Base-by-base conservation (phyloP, 1,140 invertebrate genomes). In the Xylocopa sonorina region DNA sequence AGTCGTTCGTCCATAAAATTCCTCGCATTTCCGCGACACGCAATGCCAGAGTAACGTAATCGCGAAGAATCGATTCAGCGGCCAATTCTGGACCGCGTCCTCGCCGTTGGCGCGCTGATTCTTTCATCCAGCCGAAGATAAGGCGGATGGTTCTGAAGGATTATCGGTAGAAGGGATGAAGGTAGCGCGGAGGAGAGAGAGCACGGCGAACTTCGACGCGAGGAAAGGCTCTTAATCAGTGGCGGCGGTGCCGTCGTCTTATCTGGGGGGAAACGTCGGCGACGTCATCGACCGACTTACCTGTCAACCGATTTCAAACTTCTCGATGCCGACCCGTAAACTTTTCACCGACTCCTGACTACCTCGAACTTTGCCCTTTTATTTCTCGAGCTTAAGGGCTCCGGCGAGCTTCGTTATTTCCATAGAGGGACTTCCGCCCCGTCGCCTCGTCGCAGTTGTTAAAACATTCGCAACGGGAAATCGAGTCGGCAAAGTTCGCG, bases 261-360 rank as follows among this genome's bases (percentile, higher is more conserved):
- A 41, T 34, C 16, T 0, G 43, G 14, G 43, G 14, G n/a, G 43
- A 50, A 27, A 21, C 10, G n/a, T 4, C 53, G 32, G 0, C 41
- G 43, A 48, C 75, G n/a, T 50, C 66, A 41, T 71, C 66, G 41
- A 18, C 7, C 53, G 55, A 12, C 21, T 77, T 60, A 29, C 21
- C 43, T 69, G 75, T 77, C 75, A 50, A 69, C 66, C 64, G 75
- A 69, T 77, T 60, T 50, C 29, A 77, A 76, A 71, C 32, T 69
- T 48, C 18, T 29, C 43, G 32, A n/a, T 41, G 64, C 48, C 53
- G 60, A 10, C 12, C 12, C 29, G 43, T 10, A 34, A 69, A 77
- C 66, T 77, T 77, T 38, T 12, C 0, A n/a, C 5, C 46, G 27
- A 29, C 3, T 3, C 6, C 21, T 6, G 38, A 27, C 6, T 43